Conservation (phyloP, 2,113 vertebrate genomes). For the Mastomys coucha region DNA sequence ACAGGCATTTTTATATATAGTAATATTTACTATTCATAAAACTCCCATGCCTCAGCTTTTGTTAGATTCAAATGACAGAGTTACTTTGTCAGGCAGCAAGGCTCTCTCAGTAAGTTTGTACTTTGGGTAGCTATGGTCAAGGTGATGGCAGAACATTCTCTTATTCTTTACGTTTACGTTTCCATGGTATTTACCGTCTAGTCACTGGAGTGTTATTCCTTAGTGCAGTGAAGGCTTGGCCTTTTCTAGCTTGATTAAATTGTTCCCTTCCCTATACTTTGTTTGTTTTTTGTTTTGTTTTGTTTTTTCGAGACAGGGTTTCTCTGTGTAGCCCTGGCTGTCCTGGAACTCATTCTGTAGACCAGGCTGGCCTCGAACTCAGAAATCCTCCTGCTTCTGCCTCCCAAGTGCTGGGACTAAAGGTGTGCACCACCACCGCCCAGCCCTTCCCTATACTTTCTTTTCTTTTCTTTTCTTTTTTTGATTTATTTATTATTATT, state of each 20-base stretch:
- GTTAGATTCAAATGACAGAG: neutral
- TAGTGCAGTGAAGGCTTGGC: neutral
- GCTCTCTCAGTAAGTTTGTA: neutral
- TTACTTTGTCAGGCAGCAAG: neutral
- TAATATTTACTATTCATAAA: constrained; percentile 16
- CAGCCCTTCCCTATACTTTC: too few species aligned
- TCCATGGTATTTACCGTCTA: neutral
- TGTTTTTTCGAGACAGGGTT: too few species aligned
- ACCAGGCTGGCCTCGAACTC: too few species aligned
- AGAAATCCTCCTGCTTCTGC: too few species aligned
- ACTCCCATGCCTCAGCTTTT: neutral
- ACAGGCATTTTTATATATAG: constrained; percentile 20
- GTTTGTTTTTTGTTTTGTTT: too few species aligned
- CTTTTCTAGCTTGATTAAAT: neutral
- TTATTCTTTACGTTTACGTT: constrained; percentile 4
- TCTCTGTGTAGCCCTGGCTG: too few species aligned
- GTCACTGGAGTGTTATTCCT: neutral
- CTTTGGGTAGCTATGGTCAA: neutral
- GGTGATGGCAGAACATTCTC: neutral
- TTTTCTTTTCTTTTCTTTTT: too few species aligned
- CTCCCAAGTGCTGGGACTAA: too few species aligned
- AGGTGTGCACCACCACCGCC: too few species aligned
- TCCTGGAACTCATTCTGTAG: too few species aligned
- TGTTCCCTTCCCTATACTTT: too few species aligned
- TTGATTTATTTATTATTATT: too few species aligned